A percentile compares a stretch with the other conserved stretches of the same genome.
These are phyloP conservation scores for Cepphus grylle DNA, from an alignment of 2,113 vertebrate species.

Conservation along the genomic window DNA sequence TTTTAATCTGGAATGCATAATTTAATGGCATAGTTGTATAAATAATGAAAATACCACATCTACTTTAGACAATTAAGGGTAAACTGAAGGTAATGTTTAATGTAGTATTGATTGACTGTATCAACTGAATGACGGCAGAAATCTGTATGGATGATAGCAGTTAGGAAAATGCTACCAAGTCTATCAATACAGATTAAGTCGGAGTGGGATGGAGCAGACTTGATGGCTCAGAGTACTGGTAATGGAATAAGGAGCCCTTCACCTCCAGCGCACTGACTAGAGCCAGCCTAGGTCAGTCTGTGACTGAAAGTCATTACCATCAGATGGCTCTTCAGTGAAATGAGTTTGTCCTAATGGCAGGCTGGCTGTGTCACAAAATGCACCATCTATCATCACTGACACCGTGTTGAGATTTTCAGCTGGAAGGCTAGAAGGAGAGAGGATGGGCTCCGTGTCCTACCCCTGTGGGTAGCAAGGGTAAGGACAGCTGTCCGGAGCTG, in stretches of 20 bases:
- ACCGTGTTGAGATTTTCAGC: not conserved
- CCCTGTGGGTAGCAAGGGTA: accelerated
- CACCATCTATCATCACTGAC: slow-evolving; percentile 32
- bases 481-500: not conserved
- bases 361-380: slow-evolving; percentile 26
- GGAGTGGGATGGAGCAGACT: not conserved
- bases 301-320: slow-evolving; percentile 46
- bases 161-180: slow-evolving; percentile 51
- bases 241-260: slow-evolving; percentile 44
- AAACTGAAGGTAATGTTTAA: slow-evolving; percentile 65
- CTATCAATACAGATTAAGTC: slow-evolving; percentile 50
- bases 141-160: slow-evolving; percentile 55
- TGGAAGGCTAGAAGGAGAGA: not conserved
- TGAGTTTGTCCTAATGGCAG: slow-evolving; percentile 24
- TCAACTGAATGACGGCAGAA: slow-evolving; percentile 47
- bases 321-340: not conserved
- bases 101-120: slow-evolving; percentile 61
- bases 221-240: slow-evolving; percentile 22
- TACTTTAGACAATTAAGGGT: slow-evolving; percentile 64
- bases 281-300: slow-evolving; percentile 9
- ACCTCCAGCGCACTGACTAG: not conserved
- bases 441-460: not conserved
- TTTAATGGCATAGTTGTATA: slow-evolving; percentile 51
- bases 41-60: slow-evolving; percentile 66
- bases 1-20: slow-evolving; percentile 62